Evolutionary conservation across 1,140 invertebrate genomes (phyloP).

Genomic region (Andricus grossulariae): DNA sequence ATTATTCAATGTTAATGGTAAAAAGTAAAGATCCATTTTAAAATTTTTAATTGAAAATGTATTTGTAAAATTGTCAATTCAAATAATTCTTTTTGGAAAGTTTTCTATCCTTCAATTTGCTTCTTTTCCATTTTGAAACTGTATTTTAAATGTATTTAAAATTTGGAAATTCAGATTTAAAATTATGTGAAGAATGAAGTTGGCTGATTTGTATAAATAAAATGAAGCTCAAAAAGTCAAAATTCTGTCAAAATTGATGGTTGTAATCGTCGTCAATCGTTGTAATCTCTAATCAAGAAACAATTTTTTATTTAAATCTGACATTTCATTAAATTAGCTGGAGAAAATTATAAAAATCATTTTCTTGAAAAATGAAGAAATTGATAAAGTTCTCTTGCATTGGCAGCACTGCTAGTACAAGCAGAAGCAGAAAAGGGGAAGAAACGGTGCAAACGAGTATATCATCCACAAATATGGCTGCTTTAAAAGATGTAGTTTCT

Average conservation of each 20-base stretch:
- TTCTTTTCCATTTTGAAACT: no score
- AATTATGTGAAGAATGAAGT: background rate
- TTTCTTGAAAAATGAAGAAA: conserved; percentile 2
- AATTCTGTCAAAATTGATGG: background rate
- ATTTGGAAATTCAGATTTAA: background rate
- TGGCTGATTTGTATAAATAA: background rate
- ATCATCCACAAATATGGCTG: conserved; percentile 75
- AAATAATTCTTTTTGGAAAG: no score
- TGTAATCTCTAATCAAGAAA: background rate
- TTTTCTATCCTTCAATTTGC: no score
- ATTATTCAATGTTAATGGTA: no score
- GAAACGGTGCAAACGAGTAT: background rate
- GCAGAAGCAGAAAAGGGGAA: background rate
- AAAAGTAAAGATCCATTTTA: no score
- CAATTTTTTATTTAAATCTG: background rate
- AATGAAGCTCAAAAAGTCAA: background rate
- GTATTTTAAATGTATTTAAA: no score
- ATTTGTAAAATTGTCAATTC: no score
- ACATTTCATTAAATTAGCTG: background rate
- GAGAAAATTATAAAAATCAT: background rate
- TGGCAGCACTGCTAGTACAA: conserved; percentile 6
- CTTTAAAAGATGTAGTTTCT: conserved; percentile 80
- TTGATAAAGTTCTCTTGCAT: background rate
- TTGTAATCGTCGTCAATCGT: background rate
- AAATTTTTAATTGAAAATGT: no score